phyloP scores from a whole-genome alignment of 2,113 vertebrate genomes.

The Uropsilus gracilis region DNA sequence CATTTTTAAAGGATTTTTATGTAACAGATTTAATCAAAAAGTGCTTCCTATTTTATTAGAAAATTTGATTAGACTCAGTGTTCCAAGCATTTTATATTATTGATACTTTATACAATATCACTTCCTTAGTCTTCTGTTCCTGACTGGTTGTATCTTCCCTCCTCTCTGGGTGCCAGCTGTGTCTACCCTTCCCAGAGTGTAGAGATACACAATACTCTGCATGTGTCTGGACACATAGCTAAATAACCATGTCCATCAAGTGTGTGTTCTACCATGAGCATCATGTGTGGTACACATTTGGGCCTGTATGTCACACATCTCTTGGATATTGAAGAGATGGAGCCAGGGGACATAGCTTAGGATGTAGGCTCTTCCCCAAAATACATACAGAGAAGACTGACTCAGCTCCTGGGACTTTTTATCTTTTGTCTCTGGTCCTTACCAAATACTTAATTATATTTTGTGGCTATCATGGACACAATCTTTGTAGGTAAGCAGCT shows the following conservation, averaged over 20 bases:
- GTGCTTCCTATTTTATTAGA: conserved; percentile 18
- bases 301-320: background rate
- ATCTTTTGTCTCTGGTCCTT: background rate
- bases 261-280: background rate
- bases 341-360: background rate
- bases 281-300: background rate
- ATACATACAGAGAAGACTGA: background rate
- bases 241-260: background rate
- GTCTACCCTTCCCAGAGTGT: background rate
- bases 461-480: background rate
- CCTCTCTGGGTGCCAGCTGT: background rate
- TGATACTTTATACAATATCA: background rate
- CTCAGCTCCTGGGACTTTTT: background rate
- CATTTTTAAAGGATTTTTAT: conserved; percentile 18
- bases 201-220: background rate
- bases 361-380: background rate
- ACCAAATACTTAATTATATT: background rate
- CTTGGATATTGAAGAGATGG: background rate
- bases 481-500: background rate
- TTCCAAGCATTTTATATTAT: background rate
- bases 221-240: background rate
- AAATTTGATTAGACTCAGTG: background rate
- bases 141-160: background rate
- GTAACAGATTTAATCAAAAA: background rate
- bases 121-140: background rate